A percentile compares a stretch with the other conserved stretches of the same genome.
These are phyloP conservation scores for Netelia fuscicornis DNA, from an alignment of 2,888 invertebrate genomes.

Conservation along the genomic window DNA sequence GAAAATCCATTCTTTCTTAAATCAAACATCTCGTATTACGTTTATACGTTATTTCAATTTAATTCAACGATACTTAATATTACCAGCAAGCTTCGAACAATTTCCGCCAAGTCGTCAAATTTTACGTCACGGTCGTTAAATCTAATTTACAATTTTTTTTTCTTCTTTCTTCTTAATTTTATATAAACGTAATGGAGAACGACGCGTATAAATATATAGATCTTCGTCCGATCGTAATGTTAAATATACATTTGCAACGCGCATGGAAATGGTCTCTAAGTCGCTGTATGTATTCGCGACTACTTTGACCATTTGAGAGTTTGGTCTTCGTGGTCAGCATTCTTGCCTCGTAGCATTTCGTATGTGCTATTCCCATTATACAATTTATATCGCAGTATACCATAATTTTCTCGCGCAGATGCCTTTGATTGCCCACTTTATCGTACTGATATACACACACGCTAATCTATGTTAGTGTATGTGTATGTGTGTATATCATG, in stretches of 20 bases:
- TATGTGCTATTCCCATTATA: slow-evolving; percentile 58
- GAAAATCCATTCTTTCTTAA: too few relatives aligned
- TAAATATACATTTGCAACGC: slow-evolving; percentile 24
- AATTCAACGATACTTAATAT: too few relatives aligned
- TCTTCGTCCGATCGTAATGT: not conserved
- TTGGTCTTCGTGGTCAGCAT: not conserved
- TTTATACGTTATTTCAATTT: too few relatives aligned
- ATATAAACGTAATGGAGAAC: not conserved
- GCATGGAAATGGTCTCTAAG: slow-evolving; percentile 36
- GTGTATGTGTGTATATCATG: slow-evolving; percentile 12
- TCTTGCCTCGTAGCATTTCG: slow-evolving; percentile 23
- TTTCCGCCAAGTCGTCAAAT: not conserved
- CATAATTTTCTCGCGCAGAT: slow-evolving; percentile 65
- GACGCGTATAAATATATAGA: not conserved
- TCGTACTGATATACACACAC: slow-evolving; percentile 37
- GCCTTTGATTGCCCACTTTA: slow-evolving; percentile 68
- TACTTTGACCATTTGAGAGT: slow-evolving; percentile 7
- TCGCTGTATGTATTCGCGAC: slow-evolving; percentile 25
- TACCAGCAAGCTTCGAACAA: not conserved
- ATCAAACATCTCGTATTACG: too few relatives aligned
- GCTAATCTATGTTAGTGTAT: not conserved
- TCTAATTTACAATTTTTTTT: not conserved
- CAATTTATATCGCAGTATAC: slow-evolving; percentile 60
- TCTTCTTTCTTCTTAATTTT: not conserved
- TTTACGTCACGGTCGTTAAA: not conserved